phyloP scores from a whole-genome alignment of 2,888 invertebrate species.

The Gibbula magus region DNA sequence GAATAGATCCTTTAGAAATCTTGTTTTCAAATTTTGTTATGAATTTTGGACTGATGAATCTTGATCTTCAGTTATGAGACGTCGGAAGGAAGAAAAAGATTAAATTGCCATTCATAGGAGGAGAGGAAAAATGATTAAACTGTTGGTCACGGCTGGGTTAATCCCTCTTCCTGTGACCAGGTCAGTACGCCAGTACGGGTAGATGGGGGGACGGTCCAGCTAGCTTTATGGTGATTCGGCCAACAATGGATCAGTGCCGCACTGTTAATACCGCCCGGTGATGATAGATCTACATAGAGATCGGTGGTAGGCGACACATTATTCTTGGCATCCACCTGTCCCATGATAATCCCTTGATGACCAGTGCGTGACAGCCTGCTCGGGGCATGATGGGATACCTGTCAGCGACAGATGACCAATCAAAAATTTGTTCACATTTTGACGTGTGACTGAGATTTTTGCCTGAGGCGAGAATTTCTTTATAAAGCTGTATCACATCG shows the following conservation, averaged over 20 bases:
- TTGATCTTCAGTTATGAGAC: too few relatives aligned
- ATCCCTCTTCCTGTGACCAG: background rate
- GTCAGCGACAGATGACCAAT: constrained; percentile 21
- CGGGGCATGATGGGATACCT: background rate
- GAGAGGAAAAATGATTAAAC: too few relatives aligned
- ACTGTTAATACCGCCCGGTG: background rate
- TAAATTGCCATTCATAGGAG: too few relatives aligned
- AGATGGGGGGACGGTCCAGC: background rate
- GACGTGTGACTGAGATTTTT: background rate
- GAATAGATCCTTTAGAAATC: too few relatives aligned
- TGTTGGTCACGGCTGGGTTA: too few relatives aligned
- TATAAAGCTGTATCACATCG: too few relatives aligned
- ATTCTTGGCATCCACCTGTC: constrained; percentile 12
- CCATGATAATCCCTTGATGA: constrained; percentile 10
- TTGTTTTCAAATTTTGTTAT: too few relatives aligned
- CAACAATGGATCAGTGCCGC: background rate
- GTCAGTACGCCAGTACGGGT: background rate
- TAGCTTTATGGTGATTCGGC: background rate
- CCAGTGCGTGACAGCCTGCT: constrained; percentile 6
- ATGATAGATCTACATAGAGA: background rate
- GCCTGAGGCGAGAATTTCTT: too few relatives aligned
- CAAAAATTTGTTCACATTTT: constrained; percentile 5
- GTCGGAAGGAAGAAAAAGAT: too few relatives aligned
- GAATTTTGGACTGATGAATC: too few relatives aligned
- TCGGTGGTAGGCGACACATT: background rate